Base-by-base conservation (phyloP, 1,140 invertebrate species). In the Drosophila busckii region DNA sequence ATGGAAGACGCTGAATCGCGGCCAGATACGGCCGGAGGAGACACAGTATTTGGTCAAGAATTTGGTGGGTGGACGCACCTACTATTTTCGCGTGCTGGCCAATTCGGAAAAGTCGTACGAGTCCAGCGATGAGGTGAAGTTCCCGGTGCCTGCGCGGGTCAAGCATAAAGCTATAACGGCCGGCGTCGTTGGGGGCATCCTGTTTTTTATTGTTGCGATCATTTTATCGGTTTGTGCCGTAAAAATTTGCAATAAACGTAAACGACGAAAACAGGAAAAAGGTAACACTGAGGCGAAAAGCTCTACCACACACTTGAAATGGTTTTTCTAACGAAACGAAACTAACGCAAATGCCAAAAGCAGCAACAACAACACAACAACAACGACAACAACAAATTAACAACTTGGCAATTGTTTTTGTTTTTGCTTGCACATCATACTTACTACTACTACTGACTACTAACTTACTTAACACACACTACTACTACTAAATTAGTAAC, bases 151-250 rank as follows among this genome's bases (percentile, higher is more conserved):
- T 59, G 93, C 94, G 42, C 90, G 94, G 62, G 94, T 96, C 42
- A 96, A 96, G 88, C 94, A 96, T 89, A 96, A 96, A 91, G 95
- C 95, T 52, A 96, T 96, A 87, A 96, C 95, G 56, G 95, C 96
- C 64, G 96, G 96, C 28, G 94, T 97, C 56, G 96, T 97, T 41
- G 96, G 96, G 67, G 96, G 96, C 60, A 95, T 98, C 80, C 91
- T 98, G 69, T 97, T 98, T 90, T 97, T 97, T 91, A 96, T 97
- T 83, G 95, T 97, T 75, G 96, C 96, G 86, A 97, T 98, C 88
- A 97, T 97, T 87, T 91, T 97, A 73, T 96, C 96, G 56, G 94
- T 98, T 82, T 97, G 96, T 90, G 95, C 95, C 68, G 96, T 98
- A 76, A 98, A 98, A 91, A 97, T 97, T 88, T 97, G 96, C 91